A percentile compares a stretch with the other conserved stretches of the same genome.
Conservation (phyloP, 2,113 vertebrate species). For the Sinosuthora webbiana region DNA sequence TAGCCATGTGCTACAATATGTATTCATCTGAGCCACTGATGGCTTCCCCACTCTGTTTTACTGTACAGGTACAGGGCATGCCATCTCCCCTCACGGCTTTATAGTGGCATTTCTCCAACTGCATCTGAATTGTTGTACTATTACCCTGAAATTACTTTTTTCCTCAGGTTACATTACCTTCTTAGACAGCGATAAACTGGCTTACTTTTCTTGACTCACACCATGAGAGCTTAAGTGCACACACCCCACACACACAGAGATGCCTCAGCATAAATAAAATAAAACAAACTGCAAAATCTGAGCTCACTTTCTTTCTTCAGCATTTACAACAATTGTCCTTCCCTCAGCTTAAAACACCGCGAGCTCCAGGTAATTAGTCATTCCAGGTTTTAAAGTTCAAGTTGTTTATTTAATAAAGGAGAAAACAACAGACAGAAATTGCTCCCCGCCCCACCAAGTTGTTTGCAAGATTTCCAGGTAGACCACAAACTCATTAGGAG, state of each 20-base stretch:
- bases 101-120: not conserved
- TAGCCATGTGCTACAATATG: not conserved
- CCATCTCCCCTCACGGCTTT: not conserved
- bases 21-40: not conserved
- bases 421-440: not conserved
- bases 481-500: slow-evolving; percentile 33
- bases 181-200: not conserved
- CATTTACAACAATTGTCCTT: not conserved
- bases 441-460: not conserved
- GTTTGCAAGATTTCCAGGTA: slow-evolving; percentile 35
- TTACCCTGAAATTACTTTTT: not conserved
- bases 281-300: not conserved
- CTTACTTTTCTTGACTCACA: not conserved
- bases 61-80: not conserved
- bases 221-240: not conserved
- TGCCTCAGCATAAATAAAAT: not conserved
- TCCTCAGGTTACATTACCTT: not conserved
- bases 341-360: not conserved
- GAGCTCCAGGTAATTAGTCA: not conserved
- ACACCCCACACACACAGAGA: not conserved
- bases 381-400: not conserved
- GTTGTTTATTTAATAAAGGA: not conserved
- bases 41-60: not conserved
- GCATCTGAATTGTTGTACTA: not conserved
- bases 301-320: not conserved